These are phyloP conservation scores for Acipenser oxyrinchus DNA, from an alignment of 2,797 vertebrate genomes.

Conservation along the genomic window DNA sequence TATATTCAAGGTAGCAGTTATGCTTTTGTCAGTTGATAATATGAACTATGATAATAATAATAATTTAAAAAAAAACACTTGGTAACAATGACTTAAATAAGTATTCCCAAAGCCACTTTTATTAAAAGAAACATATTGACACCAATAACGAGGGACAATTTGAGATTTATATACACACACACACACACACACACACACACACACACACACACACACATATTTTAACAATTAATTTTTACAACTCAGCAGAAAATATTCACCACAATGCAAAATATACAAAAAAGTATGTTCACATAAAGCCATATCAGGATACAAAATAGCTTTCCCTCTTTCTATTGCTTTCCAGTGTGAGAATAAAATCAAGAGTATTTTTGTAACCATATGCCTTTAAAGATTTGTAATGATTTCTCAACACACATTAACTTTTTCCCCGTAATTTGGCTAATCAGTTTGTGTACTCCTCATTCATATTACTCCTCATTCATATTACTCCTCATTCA, in stretches of 20 bases:
- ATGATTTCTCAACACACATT: neutral
- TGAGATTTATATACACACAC: no score
- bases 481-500: no score
- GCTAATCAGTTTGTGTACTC: slow-evolving; percentile 14
- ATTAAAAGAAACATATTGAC: slow-evolving; percentile 28
- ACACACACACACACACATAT: neutral
- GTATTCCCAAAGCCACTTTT: slow-evolving; percentile 32
- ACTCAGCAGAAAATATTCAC: slow-evolving; percentile 22
- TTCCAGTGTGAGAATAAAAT: neutral
- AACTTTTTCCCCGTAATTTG: slow-evolving; percentile 8
- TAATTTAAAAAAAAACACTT: neutral
- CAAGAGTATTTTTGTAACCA: neutral
- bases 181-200: no score
- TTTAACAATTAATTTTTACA: slow-evolving; percentile 14
- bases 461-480: no score
- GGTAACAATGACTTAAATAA: neutral
- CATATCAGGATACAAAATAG: neutral
- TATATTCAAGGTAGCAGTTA: no score
- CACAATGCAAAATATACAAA: slow-evolving; percentile 43
- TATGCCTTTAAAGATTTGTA: no score
- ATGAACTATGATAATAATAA: neutral
- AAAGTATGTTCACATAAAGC: slow-evolving; percentile 11
- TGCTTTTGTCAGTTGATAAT: neutral
- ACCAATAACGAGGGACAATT: slow-evolving; percentile 30
- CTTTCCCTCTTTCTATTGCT: slow-evolving; percentile 6